phyloP scores from a whole-genome alignment of 2,888 invertebrate species.

The Caenorhabditis macrosperma region DNA sequence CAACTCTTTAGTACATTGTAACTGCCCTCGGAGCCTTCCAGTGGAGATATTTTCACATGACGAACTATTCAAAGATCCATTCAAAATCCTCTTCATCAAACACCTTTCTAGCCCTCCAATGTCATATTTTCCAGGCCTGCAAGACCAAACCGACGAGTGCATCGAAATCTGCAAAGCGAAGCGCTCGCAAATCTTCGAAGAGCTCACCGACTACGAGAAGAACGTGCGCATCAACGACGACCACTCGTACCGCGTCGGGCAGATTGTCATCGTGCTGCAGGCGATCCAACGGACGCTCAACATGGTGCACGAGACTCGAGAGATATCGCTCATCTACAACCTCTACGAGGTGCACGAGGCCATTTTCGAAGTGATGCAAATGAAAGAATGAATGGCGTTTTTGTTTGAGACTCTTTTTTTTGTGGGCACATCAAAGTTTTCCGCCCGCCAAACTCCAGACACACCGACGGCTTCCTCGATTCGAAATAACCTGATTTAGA shows the following conservation, averaged over 20 bases:
- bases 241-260: slow-evolving; percentile 48
- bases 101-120: too few species aligned
- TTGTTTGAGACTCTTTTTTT: background rate
- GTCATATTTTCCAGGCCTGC: slow-evolving; percentile 15
- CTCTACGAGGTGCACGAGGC: slow-evolving; percentile 38
- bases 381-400: background rate
- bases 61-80: too few species aligned
- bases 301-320: slow-evolving; percentile 41
- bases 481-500: too few species aligned
- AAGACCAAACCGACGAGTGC: slow-evolving; percentile 43
- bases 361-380: slow-evolving; percentile 37
- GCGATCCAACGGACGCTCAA: slow-evolving; percentile 36
- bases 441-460: too few species aligned
- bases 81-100: too few species aligned
- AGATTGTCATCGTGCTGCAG: slow-evolving; percentile 47
- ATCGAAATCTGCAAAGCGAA: slow-evolving; percentile 36
- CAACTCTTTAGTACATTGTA: too few species aligned
- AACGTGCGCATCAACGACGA: slow-evolving; percentile 42
- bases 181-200: slow-evolving; percentile 33
- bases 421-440: background rate
- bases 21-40: too few species aligned
- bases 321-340: slow-evolving; percentile 53
- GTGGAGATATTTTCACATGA: too few species aligned
- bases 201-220: slow-evolving; percentile 52
- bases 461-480: too few species aligned